Conservation (phyloP, 1,140 invertebrate species). For the Tribolium madens region DNA sequence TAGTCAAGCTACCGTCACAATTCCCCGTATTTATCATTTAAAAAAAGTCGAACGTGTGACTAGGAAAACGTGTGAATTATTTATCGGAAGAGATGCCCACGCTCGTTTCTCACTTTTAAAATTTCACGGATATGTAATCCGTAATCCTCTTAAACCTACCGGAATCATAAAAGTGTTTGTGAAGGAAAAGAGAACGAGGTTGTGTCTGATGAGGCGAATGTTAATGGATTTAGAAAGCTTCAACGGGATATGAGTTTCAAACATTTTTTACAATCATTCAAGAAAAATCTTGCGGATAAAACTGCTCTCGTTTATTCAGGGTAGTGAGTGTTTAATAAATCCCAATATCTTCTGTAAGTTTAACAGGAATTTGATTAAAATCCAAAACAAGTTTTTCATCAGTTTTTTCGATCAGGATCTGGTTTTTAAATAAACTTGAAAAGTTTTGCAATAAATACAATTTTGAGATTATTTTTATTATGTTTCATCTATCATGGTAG, state of each 20-base stretch:
- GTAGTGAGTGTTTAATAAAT: not conserved
- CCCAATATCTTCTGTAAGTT: not conserved
- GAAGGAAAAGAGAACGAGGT: not conserved
- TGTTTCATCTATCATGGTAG: no score
- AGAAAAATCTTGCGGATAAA: not conserved
- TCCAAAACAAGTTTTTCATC: no score
- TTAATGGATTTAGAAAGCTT: not conserved
- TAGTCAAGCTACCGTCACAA: slow-evolving; percentile 1
- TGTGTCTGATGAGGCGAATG: slow-evolving; percentile 2
- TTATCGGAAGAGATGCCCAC: not conserved
- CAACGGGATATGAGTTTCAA: not conserved
- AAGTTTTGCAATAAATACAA: no score
- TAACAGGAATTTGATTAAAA: not conserved
- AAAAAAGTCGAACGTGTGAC: slow-evolving; percentile 11
- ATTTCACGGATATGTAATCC: not conserved
- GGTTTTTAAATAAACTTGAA: no score
- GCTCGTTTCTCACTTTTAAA: slow-evolving; percentile 4
- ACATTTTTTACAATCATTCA: not conserved
- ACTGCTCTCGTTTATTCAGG: not conserved
- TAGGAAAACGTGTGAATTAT: not conserved
- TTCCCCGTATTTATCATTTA: slow-evolving; percentile 14
- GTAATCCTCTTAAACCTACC: slow-evolving; percentile 21
- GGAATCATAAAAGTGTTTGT: slow-evolving; percentile 17
- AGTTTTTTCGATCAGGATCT: no score
- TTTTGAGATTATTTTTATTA: no score